Base-by-base conservation (phyloP, 1,140 invertebrate genomes). In the Drosophila chauvacae region DNA sequence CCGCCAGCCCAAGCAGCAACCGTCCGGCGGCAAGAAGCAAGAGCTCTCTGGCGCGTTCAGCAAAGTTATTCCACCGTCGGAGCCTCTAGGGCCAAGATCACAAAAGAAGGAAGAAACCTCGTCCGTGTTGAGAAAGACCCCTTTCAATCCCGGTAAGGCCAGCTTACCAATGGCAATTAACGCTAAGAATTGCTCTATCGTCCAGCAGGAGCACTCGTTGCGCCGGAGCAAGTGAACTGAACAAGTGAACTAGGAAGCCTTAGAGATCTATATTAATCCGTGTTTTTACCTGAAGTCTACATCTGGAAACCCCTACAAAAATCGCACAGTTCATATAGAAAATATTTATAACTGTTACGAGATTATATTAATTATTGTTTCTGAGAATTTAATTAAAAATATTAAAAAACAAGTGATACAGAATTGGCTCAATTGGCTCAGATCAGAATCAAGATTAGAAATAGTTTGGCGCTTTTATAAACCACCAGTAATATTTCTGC, bases 1-100 rank as follows among this genome's bases (percentile, higher is more conserved):
- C 41, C 93, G 93, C 77, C 84, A 85, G 53, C 93, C 69, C 2
- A 88, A 86, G 33, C 73, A 68, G 44, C 42, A 72, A 41, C 30
- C 61, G 3, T 56, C 65, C 14, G 77, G 74, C n/a, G 48, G 80
- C 7, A 88, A 88, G 39, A 74, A 75, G n/a, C 18, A 4, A 20
- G 18, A 58, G 11, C 18, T 53, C 11, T 13, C 50, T 11, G 6
- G n/a, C 5, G 9, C 20, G 14, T 30, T 6, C 13, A 35, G 10
- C 30, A 71, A 51, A 53, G 23, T 62, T 50, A 37, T 51, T 28
- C 70, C 65, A 16, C 72, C 44, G 7, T 57, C 72, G 6, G 47
- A 26, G 47, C 23, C 23, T n/a, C 7, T 63, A 0, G 42, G 72
- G 39, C 58, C 63, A 3, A 68, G 42, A 23, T 23, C 28, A 7